These are phyloP conservation scores for Pseudorhiza aurosa DNA, from an alignment of 30 jellyfish, hydroid and myxozoan genomes.

Conservation along the genomic window DNA sequence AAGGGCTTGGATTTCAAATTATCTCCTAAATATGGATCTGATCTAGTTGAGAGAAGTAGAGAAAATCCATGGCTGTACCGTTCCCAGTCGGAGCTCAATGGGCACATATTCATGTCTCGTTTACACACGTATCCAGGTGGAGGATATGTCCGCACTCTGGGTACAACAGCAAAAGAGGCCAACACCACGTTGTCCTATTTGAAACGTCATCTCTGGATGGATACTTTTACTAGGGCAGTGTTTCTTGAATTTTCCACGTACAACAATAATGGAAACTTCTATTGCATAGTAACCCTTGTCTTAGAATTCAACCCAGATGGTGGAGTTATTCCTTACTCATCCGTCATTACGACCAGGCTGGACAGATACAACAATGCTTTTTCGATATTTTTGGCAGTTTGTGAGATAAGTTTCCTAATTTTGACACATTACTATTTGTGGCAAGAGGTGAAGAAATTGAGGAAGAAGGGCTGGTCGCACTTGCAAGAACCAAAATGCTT, in stretches of 20 bases:
- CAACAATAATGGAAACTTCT: conserved; percentile 79
- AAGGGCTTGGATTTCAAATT: too few relatives aligned
- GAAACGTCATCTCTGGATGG: conserved; percentile 70
- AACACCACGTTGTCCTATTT: conserved; percentile 33
- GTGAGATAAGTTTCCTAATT: conserved; percentile 72
- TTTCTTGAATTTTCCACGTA: conserved; percentile 74
- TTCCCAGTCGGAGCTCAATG: conserved; percentile 24
- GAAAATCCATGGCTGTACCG: conserved; percentile 57
- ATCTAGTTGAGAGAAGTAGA: not conserved
- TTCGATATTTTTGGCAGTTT: conserved; percentile 69
- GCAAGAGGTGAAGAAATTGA: conserved; percentile 46
- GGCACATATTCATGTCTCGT: conserved; percentile 16
- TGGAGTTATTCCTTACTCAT: conserved; percentile 26
- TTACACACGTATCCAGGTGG: conserved; percentile 75
- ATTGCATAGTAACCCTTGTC: conserved; percentile 55
- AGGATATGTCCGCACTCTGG: conserved; percentile 73
- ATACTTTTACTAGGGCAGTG: conserved; percentile 70
- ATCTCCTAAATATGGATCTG: too few relatives aligned
- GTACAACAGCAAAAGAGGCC: conserved; percentile 42
- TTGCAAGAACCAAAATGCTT: conserved; percentile 36
- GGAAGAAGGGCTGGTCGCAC: conserved; percentile 37
- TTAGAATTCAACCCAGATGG: conserved; percentile 71
- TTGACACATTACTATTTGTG: conserved; percentile 67
- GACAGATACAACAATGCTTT: conserved; percentile 74
- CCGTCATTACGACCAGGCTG: conserved; percentile 64